phyloP scores from a whole-genome alignment of 2,888 invertebrate species.

The Drosophila ochracea region DNA sequence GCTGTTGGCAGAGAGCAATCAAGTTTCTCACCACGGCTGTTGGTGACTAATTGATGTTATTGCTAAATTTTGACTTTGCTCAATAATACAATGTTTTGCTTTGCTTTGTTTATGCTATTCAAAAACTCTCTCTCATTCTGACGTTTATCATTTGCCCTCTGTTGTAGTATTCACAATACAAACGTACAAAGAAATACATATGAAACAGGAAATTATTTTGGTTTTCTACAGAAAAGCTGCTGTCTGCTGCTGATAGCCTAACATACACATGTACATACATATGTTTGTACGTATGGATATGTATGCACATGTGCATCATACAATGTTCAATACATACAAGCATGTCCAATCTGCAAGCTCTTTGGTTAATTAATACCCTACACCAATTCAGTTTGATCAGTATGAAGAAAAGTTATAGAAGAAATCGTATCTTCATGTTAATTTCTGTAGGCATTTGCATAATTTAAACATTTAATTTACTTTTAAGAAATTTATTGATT shows the following conservation, averaged over 20 bases:
- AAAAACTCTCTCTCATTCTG: conserved; percentile 5
- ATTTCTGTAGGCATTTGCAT: background rate
- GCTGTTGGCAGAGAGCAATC: conserved; percentile 40
- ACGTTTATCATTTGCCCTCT: conserved; percentile 9
- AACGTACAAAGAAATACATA: background rate
- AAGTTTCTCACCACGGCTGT: conserved; percentile 40
- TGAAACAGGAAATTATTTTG: conserved; percentile 71
- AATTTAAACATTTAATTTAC: background rate
- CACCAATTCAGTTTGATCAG: background rate
- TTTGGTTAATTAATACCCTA: conserved; percentile 9
- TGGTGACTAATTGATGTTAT: conserved; percentile 58
- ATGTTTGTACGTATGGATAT: conserved; percentile 2
- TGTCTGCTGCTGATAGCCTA: conserved; percentile 30
- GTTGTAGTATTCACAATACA: conserved; percentile 3
- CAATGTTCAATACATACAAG: conserved; percentile 8
- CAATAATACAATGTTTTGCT: conserved; percentile 44
- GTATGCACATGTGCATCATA: background rate
- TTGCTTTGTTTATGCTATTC: conserved; percentile 28
- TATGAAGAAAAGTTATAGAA: background rate
- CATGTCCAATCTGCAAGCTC: background rate
- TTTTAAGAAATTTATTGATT: background rate
- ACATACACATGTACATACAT: background rate
- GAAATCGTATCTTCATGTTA: background rate
- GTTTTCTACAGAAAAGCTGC: conserved; percentile 56
- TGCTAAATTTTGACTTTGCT: conserved; percentile 40